Conservation (phyloP, 2,113 vertebrate species). For the Morone saxatilis region DNA sequence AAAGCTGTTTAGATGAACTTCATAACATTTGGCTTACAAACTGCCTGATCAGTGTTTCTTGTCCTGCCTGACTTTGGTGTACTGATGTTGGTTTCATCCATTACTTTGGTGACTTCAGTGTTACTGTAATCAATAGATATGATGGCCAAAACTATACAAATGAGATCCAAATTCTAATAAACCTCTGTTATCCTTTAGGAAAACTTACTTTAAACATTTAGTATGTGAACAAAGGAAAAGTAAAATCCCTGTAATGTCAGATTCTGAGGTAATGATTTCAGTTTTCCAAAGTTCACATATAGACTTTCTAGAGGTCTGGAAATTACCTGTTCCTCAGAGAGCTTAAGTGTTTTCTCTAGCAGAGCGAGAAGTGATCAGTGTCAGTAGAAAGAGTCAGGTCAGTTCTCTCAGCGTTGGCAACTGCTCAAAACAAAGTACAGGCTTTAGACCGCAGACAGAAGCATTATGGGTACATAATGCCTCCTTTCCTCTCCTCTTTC, state of each 20-base stretch:
- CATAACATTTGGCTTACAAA: background rate
- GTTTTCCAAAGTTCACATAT: constrained; percentile 51
- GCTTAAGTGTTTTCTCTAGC: constrained; percentile 59
- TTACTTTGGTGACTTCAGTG: background rate
- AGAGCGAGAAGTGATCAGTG: constrained; percentile 63
- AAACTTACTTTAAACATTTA: background rate
- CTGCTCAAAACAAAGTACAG: constrained; percentile 60
- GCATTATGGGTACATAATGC: constrained; percentile 55
- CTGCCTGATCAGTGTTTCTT: background rate
- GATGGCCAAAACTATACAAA: background rate
- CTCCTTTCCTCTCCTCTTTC: constrained; percentile 45
- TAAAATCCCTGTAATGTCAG: constrained; percentile 30
- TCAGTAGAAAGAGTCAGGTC: constrained; percentile 46
- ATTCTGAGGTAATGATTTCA: constrained; percentile 33
- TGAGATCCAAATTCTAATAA: background rate
- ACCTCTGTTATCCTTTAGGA: background rate
- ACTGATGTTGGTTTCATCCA: background rate
- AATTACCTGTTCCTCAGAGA: constrained; percentile 53
- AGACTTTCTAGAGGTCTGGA: constrained; percentile 49
- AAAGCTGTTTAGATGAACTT: too few relatives aligned
- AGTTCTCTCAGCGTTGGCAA: constrained; percentile 43
- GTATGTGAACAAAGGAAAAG: constrained; percentile 26
- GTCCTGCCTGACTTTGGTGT: too few relatives aligned
- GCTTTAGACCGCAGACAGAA: constrained; percentile 54
- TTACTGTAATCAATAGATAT: background rate